A percentile compares a stretch with the other conserved stretches of the same genome.
Conservation (phyloP, 2,113 vertebrate species). For the Phocoena phocoena region DNA sequence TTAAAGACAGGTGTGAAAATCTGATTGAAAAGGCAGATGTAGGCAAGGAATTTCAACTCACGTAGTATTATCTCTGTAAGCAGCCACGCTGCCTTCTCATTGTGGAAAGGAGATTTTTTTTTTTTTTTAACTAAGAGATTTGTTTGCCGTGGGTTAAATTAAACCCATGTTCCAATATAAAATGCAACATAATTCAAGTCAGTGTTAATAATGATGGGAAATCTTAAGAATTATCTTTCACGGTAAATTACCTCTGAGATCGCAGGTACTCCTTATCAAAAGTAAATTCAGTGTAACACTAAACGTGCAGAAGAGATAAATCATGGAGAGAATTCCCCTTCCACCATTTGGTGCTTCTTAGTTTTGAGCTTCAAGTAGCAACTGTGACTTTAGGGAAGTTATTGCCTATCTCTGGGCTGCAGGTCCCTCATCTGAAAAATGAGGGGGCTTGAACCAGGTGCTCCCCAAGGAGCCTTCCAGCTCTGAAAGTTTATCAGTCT, state of each 20-base stretch:
- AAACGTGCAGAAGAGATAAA: constrained; percentile 48
- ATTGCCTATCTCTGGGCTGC: constrained; percentile 53
- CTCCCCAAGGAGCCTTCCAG: constrained; percentile 44
- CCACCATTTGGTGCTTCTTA: background rate
- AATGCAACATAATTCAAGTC: constrained; percentile 66
- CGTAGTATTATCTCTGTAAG: background rate
- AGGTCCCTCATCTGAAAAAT: constrained; percentile 61
- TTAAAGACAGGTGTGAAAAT: constrained; percentile 40
- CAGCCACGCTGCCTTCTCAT: constrained; percentile 15
- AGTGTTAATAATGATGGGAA: constrained; percentile 68
- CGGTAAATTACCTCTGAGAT: constrained; percentile 73
- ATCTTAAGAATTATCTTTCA: constrained; percentile 73
- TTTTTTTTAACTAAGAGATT: background rate
- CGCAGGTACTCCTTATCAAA: constrained; percentile 69
- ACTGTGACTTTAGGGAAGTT: constrained; percentile 49
- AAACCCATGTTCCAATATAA: constrained; percentile 70
- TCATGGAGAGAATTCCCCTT: constrained; percentile 24
- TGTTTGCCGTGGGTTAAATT: constrained; percentile 65
- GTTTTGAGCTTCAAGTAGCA: constrained; percentile 37
- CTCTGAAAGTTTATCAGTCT: constrained; percentile 63
- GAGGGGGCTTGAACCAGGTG: background rate
- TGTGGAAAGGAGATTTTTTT: background rate
- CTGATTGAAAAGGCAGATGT: background rate
- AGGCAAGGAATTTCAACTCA: background rate
- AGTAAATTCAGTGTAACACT: constrained; percentile 63